phyloP scores from a whole-genome alignment of 1,140 invertebrate genomes.

The Meteorus sp. region DNA sequence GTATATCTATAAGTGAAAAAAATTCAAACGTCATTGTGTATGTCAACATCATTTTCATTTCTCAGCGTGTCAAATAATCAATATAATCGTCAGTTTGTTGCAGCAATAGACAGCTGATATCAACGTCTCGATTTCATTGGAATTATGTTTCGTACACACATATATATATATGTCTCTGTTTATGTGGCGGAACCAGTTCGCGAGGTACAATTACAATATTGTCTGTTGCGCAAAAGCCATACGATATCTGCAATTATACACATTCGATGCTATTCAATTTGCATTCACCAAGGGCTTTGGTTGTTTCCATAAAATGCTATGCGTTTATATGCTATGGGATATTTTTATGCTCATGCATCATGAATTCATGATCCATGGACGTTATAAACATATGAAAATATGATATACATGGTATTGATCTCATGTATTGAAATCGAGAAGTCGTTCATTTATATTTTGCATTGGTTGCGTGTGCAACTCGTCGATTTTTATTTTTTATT shows the following conservation, averaged over 20 bases:
- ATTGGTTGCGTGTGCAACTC: conserved; percentile 18
- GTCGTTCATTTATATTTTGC: conserved; percentile 2
- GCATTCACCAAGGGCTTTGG: conserved; percentile 10
- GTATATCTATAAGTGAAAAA: too few species aligned
- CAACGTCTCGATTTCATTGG: not conserved
- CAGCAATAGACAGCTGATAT: not conserved
- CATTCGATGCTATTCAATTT: conserved; percentile 8
- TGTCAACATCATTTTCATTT: too few species aligned
- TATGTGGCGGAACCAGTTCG: not conserved
- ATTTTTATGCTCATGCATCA: not conserved
- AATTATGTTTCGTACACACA: not conserved
- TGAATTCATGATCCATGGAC: not conserved
- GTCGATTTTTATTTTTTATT: conserved; percentile 10
- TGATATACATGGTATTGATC: not conserved
- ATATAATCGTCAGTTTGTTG: not conserved
- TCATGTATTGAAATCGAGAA: not conserved
- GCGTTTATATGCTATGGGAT: too few species aligned
- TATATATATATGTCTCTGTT: too few species aligned
- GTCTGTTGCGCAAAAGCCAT: conserved; percentile 6
- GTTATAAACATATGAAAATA: not conserved
- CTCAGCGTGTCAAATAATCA: not conserved
- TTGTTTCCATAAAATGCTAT: not conserved
- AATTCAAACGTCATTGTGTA: too few species aligned
- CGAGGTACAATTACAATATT: conserved; percentile 3
- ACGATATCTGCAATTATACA: conserved; percentile 11